These are phyloP conservation scores for Adelges cooleyi DNA, from an alignment of 1,140 invertebrate genomes.

Conservation along the genomic window DNA sequence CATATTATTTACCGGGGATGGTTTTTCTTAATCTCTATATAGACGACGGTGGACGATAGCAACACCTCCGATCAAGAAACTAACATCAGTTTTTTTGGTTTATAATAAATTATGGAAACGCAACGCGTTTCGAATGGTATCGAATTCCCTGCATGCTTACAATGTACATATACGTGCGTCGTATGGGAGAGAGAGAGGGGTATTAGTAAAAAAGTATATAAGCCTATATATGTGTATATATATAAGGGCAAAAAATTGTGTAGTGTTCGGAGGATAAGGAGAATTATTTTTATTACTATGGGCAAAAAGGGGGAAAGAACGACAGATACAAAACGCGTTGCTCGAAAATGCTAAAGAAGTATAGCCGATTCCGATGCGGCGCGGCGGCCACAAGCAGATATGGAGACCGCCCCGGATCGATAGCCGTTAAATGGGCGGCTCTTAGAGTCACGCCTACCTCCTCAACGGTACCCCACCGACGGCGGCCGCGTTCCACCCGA, in stretches of 20 bases:
- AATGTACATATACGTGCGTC: background rate
- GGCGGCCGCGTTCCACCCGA: background rate
- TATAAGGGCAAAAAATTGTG: background rate
- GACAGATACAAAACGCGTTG: too few species aligned
- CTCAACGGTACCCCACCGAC: background rate
- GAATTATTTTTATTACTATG: too few species aligned
- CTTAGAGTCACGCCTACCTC: background rate
- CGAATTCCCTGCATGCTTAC: background rate
- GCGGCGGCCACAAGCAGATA: background rate
- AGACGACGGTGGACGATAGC: too few species aligned
- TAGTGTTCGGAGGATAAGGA: background rate
- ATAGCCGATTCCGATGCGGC: background rate
- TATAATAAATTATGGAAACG: slow-evolving; percentile 15
- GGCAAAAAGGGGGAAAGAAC: too few species aligned
- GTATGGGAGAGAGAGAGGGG: background rate
- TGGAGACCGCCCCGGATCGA: slow-evolving; percentile 13
- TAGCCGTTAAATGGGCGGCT: slow-evolving; percentile 18
- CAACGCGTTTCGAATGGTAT: background rate
- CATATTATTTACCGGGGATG: too few species aligned
- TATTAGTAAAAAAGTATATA: background rate
- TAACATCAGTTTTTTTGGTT: too few species aligned
- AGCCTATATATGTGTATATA: background rate
- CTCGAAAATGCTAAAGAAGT: too few species aligned
- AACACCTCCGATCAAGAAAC: too few species aligned
- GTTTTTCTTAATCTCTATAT: too few species aligned